These are phyloP conservation scores for Cyclina sinensis DNA, from an alignment of 1,140 invertebrate species.

Conservation along the genomic window DNA sequence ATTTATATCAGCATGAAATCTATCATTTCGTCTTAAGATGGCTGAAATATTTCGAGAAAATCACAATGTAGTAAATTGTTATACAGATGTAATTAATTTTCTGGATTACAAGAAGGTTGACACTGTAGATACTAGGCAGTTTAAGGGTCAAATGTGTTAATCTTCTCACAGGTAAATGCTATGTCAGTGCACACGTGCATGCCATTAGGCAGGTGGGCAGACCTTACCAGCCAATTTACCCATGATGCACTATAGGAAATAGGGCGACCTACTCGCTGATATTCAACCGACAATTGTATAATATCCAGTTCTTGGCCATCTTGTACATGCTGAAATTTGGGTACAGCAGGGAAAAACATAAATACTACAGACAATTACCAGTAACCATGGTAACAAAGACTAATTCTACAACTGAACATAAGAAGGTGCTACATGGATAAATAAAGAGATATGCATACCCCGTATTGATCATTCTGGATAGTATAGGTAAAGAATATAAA, in stretches of 20 bases:
- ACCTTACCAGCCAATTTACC: slow-evolving; percentile 66
- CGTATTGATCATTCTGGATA: slow-evolving; percentile 32
- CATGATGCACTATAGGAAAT: slow-evolving; percentile 57
- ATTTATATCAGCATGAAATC: no score
- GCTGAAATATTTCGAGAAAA: no score
- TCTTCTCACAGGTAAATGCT: background rate
- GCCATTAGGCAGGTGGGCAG: background rate
- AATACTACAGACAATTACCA: slow-evolving; percentile 22
- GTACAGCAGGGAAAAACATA: background rate
- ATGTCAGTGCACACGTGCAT: slow-evolving; percentile 23
- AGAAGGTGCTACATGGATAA: slow-evolving; percentile 14
- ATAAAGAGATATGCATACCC: slow-evolving; percentile 47
- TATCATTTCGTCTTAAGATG: no score
- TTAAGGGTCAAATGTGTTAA: no score
- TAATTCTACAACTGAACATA: slow-evolving; percentile 9
- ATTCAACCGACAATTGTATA: slow-evolving; percentile 20
- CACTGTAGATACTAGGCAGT: background rate
- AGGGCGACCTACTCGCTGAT: slow-evolving; percentile 61
- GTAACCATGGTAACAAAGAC: slow-evolving; percentile 11
- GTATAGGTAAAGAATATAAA: slow-evolving; percentile 22
- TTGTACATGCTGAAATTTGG: slow-evolving; percentile 51
- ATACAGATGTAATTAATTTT: no score
- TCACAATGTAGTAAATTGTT: no score
- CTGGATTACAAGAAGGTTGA: background rate
- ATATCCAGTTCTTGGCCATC: slow-evolving; percentile 28